Evolutionary conservation across 2,797 vertebrate species (phyloP).

Genomic region (Peromyscus nudipes): DNA sequence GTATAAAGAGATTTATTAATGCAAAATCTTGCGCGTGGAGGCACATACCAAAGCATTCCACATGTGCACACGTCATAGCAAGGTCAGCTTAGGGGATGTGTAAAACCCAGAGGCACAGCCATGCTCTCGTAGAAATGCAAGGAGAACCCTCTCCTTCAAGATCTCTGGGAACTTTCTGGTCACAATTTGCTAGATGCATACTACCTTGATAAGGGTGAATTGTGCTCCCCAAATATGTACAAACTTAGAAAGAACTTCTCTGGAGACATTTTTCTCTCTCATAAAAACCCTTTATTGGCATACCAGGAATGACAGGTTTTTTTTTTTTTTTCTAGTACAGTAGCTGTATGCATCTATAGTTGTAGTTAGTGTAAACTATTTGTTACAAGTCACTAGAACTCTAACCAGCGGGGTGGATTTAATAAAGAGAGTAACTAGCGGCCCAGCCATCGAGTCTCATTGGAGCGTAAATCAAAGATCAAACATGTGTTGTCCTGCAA

Average conservation of each 20-base stretch:
- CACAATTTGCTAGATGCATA: background rate
- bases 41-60: background rate
- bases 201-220: background rate
- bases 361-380: conserved; percentile 82
- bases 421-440: conserved; percentile 85
- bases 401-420: conserved; percentile 88
- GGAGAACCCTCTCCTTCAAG: background rate
- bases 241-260: conserved; percentile 42
- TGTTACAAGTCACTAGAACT: conserved; percentile 88
- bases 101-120: background rate
- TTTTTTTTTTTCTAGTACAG: conserved; percentile 84
- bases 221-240: background rate
- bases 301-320: conserved; percentile 89
- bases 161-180: background rate
- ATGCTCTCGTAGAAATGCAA: fast-evolving
- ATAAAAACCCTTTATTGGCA: conserved; percentile 94
- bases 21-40: background rate
- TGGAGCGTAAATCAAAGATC: conserved; percentile 82
- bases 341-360: conserved; percentile 87
- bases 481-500: conserved; percentile 91
- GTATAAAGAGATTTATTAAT: background rate
- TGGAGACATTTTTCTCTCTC: conserved; percentile 77
- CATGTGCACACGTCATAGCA: background rate
- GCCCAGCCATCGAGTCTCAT: conserved; percentile 88
- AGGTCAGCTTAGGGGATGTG: background rate